phyloP scores from a whole-genome alignment of 2,888 invertebrate species.

The Toxonevra muliebris region DNA sequence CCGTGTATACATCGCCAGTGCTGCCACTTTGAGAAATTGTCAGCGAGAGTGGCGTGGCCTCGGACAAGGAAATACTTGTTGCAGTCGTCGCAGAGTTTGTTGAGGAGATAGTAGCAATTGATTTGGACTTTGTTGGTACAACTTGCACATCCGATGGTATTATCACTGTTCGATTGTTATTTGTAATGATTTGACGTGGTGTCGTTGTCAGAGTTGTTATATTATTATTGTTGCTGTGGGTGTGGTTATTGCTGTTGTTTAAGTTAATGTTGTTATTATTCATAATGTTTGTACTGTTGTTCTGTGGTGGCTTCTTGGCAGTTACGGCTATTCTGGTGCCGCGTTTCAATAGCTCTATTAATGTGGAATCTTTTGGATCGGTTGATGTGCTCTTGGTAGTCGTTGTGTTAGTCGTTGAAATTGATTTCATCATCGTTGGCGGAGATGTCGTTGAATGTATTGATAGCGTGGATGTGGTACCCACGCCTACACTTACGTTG shows the following conservation, averaged over 20 bases:
- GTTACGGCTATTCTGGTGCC: constrained; percentile 74
- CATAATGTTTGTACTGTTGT: constrained; percentile 52
- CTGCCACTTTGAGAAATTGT: constrained; percentile 60
- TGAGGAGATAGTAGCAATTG: constrained; percentile 45
- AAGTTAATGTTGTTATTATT: constrained; percentile 17
- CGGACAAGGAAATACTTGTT: constrained; percentile 52
- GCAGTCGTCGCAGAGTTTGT: constrained; percentile 31
- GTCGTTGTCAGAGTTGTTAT: constrained; percentile 65
- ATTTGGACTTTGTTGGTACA: constrained; percentile 52
- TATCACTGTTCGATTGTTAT: constrained; percentile 63
- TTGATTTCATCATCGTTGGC: constrained; percentile 47
- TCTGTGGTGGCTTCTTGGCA: constrained; percentile 70
- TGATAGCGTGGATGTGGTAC: constrained; percentile 54
- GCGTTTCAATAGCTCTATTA: constrained; percentile 81
- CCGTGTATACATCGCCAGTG: constrained; percentile 69
- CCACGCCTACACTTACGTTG: constrained; percentile 53
- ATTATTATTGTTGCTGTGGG: constrained; percentile 12
- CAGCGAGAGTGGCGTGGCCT: constrained; percentile 61
- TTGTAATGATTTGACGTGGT: constrained; percentile 68
- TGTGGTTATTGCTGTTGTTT: constrained; percentile 15
- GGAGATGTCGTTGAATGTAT: constrained; percentile 49
- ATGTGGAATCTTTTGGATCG: constrained; percentile 75
- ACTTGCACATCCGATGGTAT: constrained; percentile 61
- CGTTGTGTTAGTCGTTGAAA: constrained; percentile 48
- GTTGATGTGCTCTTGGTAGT: constrained; percentile 62